phyloP scores from a whole-genome alignment of 2,113 vertebrate genomes.

The Marmota flaviventris region DNA sequence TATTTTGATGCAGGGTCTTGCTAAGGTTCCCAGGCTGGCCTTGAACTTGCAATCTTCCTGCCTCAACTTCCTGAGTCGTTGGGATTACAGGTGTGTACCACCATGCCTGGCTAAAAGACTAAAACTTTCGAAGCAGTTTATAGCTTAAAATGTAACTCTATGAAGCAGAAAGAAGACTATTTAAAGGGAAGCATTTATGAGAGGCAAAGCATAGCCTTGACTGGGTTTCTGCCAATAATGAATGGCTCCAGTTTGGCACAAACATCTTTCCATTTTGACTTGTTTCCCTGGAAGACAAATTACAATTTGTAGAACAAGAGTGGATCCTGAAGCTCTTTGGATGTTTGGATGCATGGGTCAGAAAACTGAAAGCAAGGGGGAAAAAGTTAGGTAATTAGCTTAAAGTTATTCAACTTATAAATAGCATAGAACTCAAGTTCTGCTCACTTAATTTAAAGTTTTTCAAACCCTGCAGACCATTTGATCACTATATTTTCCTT shows the following conservation, averaged over 20 bases:
- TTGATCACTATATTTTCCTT: not conserved
- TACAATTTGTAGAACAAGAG: not conserved
- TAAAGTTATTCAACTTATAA: not conserved
- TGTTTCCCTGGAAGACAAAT: not conserved
- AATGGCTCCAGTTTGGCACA: not conserved
- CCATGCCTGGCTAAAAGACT: not conserved
- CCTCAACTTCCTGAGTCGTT: not conserved
- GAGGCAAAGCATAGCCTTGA: not conserved
- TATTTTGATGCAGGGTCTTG: not conserved
- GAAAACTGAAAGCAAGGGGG: not conserved
- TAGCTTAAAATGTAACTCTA: slow-evolving; percentile 37
- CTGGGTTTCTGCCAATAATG: not conserved
- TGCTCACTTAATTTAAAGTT: not conserved
- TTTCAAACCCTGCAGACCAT: not conserved
- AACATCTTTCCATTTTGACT: not conserved
- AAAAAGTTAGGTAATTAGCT: not conserved
- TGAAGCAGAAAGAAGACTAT: not conserved
- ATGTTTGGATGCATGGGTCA: not conserved
- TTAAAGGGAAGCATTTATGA: not conserved
- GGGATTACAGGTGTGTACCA: not conserved
- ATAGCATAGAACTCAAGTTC: not conserved
- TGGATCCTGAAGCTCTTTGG: not conserved
- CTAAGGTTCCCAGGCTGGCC: not conserved
- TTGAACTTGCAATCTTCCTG: not conserved
- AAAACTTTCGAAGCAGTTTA: not conserved